Evolutionary conservation across 2,888 invertebrate species (phyloP).

Genomic region (Sericinus montela): DNA sequence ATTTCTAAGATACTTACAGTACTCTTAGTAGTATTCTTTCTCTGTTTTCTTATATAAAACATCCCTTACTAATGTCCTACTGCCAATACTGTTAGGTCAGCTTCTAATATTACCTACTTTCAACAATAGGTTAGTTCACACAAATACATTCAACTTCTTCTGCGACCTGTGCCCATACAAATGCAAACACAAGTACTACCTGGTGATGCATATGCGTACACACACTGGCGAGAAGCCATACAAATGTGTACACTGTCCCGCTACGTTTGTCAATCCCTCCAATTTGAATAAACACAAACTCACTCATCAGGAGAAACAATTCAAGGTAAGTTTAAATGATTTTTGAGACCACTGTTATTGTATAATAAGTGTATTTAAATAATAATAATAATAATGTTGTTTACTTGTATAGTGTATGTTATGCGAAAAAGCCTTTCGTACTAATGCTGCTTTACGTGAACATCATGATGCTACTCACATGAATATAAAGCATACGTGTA

Average conservation of each 20-base stretch:
- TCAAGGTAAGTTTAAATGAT: constrained; percentile 53
- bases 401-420: constrained; percentile 51
- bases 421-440: constrained; percentile 70
- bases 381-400: not conserved
- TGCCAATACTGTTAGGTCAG: too few species aligned
- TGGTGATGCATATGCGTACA: constrained; percentile 78
- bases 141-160: constrained; percentile 72
- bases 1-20: too few species aligned
- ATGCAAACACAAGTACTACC: constrained; percentile 71
- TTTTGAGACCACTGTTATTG: not conserved
- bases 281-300: constrained; percentile 83
- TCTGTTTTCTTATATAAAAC: too few species aligned
- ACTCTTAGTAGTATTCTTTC: too few species aligned
- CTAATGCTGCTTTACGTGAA: constrained; percentile 64
- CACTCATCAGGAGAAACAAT: constrained; percentile 76
- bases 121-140: constrained; percentile 58
- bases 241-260: constrained; percentile 72
- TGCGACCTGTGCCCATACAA: constrained; percentile 73
- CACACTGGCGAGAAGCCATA: constrained; percentile 73
- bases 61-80: too few species aligned
- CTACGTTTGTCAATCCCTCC: constrained; percentile 82
- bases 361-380: too few species aligned
- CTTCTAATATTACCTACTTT: not conserved
- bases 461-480: constrained; percentile 70
- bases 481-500: constrained; percentile 71